Evolutionary conservation across 1,140 invertebrate genomes (phyloP), one percentile per base, ranked within the genome.

Genomic region (Drosophila novamexicana): DNA sequence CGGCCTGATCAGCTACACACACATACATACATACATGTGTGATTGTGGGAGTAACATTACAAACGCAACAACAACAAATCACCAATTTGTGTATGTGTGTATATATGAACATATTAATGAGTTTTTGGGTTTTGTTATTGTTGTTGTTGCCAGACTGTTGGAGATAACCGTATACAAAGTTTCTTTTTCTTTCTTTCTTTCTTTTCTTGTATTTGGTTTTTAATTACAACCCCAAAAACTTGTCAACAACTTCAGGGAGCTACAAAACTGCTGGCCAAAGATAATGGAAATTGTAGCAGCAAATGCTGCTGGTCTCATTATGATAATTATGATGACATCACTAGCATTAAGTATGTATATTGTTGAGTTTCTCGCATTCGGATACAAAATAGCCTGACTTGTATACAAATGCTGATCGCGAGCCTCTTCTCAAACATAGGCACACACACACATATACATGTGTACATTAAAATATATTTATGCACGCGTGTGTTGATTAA

Each of bases 211-310:
- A n/a, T 49, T 49, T 73, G 50, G 36, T 75, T 81, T 88, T 73
- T 82, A 88, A 88, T 88, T 82, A 85, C 79, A 82, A 63, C 62
- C 53, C 29, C 12, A 16, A 64, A 81, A 45, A 47, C 18, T 57
- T 54, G 62, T 62, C 45, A 83, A 78, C 77, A 58, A 53, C 14
- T 52, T 40, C 18, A 42, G 50, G 34, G 40, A 72, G 37, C 63
- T 66, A 7, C 2, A 39, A 18, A 16, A 50, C 22, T 59, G 29
- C 40, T 18, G 29, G n/a, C 29, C 9, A 16, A 45, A 53, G 53
- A 71, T 63, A 64, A 64, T 63, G 59, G 37, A 45, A 57, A 37
- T 39, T 63, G 18, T 34, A 65, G 22, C 22, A 29, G 22, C 22
- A 29, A 5, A 29, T 56, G 49, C 10, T 56, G 45, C 22, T 54